Evolutionary conservation across 2,113 vertebrate species (phyloP), one percentile per base, ranked within the genome.

Genomic region (Aviceda subcristata): DNA sequence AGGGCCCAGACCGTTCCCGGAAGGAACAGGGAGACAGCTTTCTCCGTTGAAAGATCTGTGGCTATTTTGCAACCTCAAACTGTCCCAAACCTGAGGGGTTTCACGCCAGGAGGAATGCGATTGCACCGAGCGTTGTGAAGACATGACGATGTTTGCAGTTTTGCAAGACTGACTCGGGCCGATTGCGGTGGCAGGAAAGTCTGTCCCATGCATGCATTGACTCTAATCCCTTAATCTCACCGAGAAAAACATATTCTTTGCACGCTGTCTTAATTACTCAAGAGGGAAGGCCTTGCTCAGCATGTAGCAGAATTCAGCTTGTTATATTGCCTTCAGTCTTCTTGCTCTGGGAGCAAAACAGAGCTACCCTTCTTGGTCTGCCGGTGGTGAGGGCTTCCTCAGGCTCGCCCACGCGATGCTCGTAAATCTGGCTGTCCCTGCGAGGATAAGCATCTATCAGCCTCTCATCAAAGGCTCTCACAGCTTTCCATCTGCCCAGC

Each of bases 41-140:
- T 55, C 80, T 73, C 48, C 62, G 45, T 4, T 5, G 15, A 68
- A 68, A 93, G 12, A 4, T 5, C 64, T 64, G 24, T 3, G 48
- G 11, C 50, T 64, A 1, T 57, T 85, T 45, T 79, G 56, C 62
- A 88, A 36, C 29, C 32, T 10, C 48, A 72, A 16, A 6, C 20
- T 16, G 36, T 11, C 74, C 53, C 74, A 92, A 10, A 57, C 39
- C 81, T 34, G 53, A 76, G 62, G 36, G 27, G 10, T 79, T 69
- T 85, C 29, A 9, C 43, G 64, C 39, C 23, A 43, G 63, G 9
- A 71, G 41, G 53, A 43, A 85, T 0, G 16, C 0, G 3, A 48
- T 51, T 30, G 34, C 34, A 18, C 17, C 0, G 0, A 79, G 39
- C 3, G 1, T 4, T 29, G 26, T 0, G 21, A 17, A 75, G 93